phyloP scores from a whole-genome alignment of 2,797 vertebrate genomes.

The Myotis planiceps region DNA sequence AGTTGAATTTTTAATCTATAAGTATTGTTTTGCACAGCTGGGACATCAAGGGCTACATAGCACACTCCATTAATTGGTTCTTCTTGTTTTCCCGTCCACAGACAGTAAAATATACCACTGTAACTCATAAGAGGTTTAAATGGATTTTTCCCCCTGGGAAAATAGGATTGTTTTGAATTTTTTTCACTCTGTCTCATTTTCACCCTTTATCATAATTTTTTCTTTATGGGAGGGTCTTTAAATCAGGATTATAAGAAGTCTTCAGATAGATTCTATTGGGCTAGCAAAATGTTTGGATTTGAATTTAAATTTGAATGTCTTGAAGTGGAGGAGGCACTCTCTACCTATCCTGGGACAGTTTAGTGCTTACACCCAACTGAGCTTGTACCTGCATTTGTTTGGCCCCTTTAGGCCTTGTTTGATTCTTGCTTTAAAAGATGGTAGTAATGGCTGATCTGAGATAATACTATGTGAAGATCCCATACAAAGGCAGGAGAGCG shows the following conservation, averaged over 20 bases:
- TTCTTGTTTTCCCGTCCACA: constrained; percentile 45
- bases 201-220: constrained; percentile 22
- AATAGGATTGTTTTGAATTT: not conserved
- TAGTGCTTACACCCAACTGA: not conserved
- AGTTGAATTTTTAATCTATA: not conserved
- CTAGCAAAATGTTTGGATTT: not conserved
- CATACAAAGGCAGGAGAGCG: not conserved
- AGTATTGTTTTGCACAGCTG: constrained; percentile 57
- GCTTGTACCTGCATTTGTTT: not conserved
- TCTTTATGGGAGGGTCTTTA: constrained; percentile 1
- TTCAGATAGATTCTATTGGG: not conserved
- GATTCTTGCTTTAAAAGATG: not conserved
- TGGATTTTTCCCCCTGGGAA: not conserved
- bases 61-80: not conserved
- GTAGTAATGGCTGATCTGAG: not conserved
- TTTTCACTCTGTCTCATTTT: not conserved
- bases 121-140: constrained; percentile 44
- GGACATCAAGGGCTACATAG: not conserved
- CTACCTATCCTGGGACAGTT: not conserved
- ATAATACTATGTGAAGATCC: not conserved
- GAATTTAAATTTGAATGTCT: not conserved
- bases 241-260: not conserved
- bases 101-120: constrained; percentile 42
- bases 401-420: not conserved
- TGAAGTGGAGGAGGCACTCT: not conserved